Conservation (phyloP, 2,113 vertebrate species). For the Accipiter virgatus region DNA sequence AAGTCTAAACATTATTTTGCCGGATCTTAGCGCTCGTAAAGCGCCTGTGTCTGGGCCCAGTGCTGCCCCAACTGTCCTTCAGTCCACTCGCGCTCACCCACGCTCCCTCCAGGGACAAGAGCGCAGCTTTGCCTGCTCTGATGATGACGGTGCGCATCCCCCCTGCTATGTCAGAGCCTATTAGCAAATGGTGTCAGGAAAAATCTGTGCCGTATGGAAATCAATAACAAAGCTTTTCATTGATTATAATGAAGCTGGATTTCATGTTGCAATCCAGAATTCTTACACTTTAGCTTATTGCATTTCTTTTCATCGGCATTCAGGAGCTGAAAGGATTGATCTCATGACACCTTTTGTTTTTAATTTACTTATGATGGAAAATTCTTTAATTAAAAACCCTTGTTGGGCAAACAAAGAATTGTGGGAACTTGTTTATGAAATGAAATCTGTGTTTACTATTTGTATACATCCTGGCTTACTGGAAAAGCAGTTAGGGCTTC, state of each 20-base stretch:
- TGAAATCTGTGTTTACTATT: not conserved
- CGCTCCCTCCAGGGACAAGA: not conserved
- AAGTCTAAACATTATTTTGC: not conserved
- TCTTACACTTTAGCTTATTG: not conserved
- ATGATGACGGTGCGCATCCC: not conserved
- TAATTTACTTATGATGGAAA: not conserved
- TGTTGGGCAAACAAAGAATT: not conserved
- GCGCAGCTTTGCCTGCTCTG: not conserved
- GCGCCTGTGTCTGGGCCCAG: not conserved
- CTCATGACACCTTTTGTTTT: not conserved
- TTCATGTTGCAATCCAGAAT: not conserved
- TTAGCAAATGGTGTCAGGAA: not conserved
- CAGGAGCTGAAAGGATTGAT: not conserved
- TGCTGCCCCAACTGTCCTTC: not conserved
- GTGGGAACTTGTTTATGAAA: not conserved
- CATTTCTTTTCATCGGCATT: not conserved
- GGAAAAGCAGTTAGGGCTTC: not conserved
- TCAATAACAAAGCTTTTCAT: slow-evolving; percentile 17
- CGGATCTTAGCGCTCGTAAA: not conserved
- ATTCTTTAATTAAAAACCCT: not conserved
- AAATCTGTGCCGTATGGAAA: not conserved
- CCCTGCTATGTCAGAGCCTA: not conserved
- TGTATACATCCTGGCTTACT: not conserved
- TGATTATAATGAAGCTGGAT: not conserved
- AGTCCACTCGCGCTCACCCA: not conserved